These are phyloP conservation scores for Paedocypris micromegethes DNA, from an alignment of 2,797 vertebrate genomes.

Conservation along the genomic window DNA sequence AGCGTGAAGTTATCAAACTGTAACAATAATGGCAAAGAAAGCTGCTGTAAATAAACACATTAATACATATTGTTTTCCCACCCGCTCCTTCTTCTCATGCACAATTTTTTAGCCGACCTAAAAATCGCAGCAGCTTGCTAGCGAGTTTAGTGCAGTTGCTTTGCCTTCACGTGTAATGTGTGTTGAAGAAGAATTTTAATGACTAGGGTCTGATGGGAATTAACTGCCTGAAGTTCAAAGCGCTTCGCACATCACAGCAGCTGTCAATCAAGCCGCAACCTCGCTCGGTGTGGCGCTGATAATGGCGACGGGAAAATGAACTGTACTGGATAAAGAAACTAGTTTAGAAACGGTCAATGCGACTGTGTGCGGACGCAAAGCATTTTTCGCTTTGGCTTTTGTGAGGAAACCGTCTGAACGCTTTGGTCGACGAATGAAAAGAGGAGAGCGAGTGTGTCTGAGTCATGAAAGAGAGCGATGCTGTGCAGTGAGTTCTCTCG, in stretches of 20 bases:
- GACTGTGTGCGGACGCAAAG: no score
- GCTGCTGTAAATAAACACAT: neutral
- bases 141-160: slow-evolving; percentile 78
- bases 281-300: slow-evolving; percentile 17
- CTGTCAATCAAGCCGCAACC: slow-evolving; percentile 75
- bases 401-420: neutral
- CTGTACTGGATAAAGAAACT: slow-evolving; percentile 5
- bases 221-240: slow-evolving; percentile 91
- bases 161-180: slow-evolving; percentile 82
- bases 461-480: neutral
- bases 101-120: slow-evolving; percentile 73
- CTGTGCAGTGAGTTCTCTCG: slow-evolving; percentile 23
- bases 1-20: no score
- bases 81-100: slow-evolving; percentile 33
- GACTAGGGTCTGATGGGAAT: slow-evolving; percentile 86
- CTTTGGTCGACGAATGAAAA: slow-evolving; percentile 3
- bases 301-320: slow-evolving; percentile 17
- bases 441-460: slow-evolving; percentile 12
- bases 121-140: slow-evolving; percentile 87
- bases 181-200: slow-evolving; percentile 89
- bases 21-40: no score
- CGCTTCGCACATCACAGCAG: slow-evolving; percentile 83
- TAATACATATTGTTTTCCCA: slow-evolving; percentile 4
- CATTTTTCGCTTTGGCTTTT: no score
- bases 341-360: slow-evolving; percentile 11